Evolutionary conservation across 1,140 invertebrate genomes (phyloP).

Genomic region (Rhizoglyphus robini): DNA sequence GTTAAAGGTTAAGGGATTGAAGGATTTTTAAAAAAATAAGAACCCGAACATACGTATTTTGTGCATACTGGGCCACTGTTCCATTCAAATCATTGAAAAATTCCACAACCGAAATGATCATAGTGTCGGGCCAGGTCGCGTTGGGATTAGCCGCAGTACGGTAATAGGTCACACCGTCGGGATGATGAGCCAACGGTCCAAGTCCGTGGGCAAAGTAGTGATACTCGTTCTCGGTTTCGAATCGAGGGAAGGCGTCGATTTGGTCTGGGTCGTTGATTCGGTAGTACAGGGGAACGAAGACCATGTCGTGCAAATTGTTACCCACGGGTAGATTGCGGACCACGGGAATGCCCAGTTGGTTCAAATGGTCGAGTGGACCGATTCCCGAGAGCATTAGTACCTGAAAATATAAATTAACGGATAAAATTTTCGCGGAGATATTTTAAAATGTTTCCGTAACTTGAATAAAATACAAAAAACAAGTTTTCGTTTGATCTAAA

Average conservation of each 20-base stretch:
- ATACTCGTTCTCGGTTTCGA: neutral
- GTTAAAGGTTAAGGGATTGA: neutral
- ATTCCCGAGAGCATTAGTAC: constrained; percentile 79
- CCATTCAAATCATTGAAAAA: constrained; percentile 15
- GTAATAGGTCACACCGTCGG: constrained; percentile 11
- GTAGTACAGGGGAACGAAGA: constrained; percentile 31
- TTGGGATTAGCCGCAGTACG: constrained; percentile 59
- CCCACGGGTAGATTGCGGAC: constrained; percentile 34
- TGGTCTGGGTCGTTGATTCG: neutral
- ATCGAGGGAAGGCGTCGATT: neutral
- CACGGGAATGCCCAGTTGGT: constrained; percentile 41
- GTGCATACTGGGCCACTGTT: constrained; percentile 6
- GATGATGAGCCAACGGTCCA: constrained; percentile 44
- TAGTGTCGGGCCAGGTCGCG: constrained; percentile 62
- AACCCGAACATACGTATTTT: constrained; percentile 16
- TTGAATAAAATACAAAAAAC: too few species aligned
- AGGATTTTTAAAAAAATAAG: too few species aligned
- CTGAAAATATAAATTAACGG: too few species aligned
- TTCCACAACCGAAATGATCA: constrained; percentile 15
- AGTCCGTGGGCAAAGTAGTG: constrained; percentile 37
- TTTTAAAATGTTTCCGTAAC: too few species aligned
- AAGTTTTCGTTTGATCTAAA: too few species aligned
- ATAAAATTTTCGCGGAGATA: too few species aligned
- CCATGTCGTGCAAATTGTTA: constrained; percentile 42
- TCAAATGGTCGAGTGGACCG: constrained; percentile 60